Evolutionary conservation across 2,888 invertebrate genomes (phyloP), one percentile per base, ranked within the genome.

Genomic region (Aradus depressus): DNA sequence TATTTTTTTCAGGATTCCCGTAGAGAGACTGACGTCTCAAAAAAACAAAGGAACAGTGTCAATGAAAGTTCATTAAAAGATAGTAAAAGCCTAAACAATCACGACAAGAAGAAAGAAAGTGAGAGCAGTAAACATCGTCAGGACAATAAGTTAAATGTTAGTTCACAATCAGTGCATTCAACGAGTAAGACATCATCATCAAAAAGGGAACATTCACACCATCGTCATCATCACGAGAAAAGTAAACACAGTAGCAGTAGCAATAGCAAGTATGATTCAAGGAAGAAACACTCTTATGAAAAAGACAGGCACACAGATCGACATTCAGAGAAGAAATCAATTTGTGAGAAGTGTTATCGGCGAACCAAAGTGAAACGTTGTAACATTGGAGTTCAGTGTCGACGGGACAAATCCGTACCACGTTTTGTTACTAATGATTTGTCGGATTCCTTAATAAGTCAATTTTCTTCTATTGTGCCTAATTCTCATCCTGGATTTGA

Each of bases 371-470:
- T 80, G 32, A 80, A 82, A 61, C 75, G 80, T 2, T 76, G 76
- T 52, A 81, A 78, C 59, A 77, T 82, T 54, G 84, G 84, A 14
- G 79, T 83, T 25, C 85, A 85, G 67, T 84, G 81, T 61, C 70
- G 76, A 26, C 68, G 79, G 10, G 79, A 78, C 52, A 64, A 63
- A 55, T 61, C 59, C 12, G 26, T 61, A n/a, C 59, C 60, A 19
- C 62, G 61, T 34, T 60, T 59, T 54, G 52, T 62, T 18, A 58
- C 51, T 19, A 53, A 51, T 47, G 52, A 52, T n/a, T 42, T 38
- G 16, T 37, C 31, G 26, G 34, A 43, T 18, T 49, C 41, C 2
- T 22, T 34, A n/a, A 23, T 21, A 10, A 43, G 38, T 43, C 54
- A 57, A 35, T 35, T 61, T 32, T 59, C 62, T n/a, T 57, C 59